Base-by-base conservation (phyloP, 1,140 invertebrate species). In the Heliothis subflexa region DNA sequence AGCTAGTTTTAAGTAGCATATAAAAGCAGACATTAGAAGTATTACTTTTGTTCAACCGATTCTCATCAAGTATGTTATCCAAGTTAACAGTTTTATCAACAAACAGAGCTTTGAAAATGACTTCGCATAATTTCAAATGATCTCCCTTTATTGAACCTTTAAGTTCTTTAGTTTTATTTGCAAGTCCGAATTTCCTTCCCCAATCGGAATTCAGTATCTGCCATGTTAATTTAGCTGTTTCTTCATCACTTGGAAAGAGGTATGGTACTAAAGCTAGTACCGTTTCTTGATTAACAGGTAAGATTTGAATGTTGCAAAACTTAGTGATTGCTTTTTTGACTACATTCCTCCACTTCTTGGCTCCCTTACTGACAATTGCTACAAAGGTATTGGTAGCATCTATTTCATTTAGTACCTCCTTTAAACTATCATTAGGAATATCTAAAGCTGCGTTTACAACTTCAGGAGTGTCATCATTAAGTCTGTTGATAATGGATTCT, bases 181-280 rank as follows among this genome's bases (percentile, higher is more conserved):
- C 81, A 81, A 87, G 91, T 88, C 75, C 85, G 47, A 86, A 95
- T 93, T 80, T 94, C 86, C 72, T 85, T 83, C 62, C 95, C 86
- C 95, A 96, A 10, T 91, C 85, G 0, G 95, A 96, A 25, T 80
- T 81, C 50, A 96, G 81, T 50, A 96, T 94, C 75, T 95, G 83
- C 83, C 94, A 92, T 2, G 95, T 89, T 3, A 95, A 83, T 33
- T 90, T 52, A 16, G 95, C 90, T 70, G 95, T 94, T 49, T 93
- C 85, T n/a, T 95, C 83, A 72, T 91, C 86, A 68, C 86, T 88
- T 9, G 96, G 96, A 83, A 97, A 96, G 18, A 97, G 82, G 83
- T 95, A 96, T 16, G 96, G 96, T 61, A 96, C 82, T 14, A 96
- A 81, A 1, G 94, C 90, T 40, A 96, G 84, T 55, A 95, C 83